Evolutionary conservation across 2,888 invertebrate species (phyloP).

Genomic region (Cheilosia vernalis): DNA sequence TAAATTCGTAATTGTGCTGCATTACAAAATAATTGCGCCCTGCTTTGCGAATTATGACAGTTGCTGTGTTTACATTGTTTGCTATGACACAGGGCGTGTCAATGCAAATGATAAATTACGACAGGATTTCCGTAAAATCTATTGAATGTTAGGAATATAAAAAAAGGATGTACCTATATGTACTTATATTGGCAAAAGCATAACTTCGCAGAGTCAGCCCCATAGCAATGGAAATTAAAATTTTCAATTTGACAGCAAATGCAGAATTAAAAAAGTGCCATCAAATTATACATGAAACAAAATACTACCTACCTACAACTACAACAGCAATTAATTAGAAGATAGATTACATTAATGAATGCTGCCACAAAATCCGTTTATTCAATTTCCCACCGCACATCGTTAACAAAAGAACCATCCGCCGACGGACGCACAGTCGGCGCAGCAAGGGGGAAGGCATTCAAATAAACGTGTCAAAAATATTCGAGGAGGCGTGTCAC

Average conservation of each 20-base stretch:
- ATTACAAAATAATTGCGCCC: slow-evolving; percentile 56
- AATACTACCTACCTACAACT: neutral
- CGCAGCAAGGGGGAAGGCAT: slow-evolving; percentile 54
- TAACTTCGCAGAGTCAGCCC: neutral
- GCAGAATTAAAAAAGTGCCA: slow-evolving; percentile 9
- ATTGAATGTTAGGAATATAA: neutral
- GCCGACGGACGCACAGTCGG: slow-evolving; percentile 35
- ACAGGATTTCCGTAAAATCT: slow-evolving; percentile 62
- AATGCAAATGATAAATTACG: slow-evolving; percentile 66
- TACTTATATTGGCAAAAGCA: neutral
- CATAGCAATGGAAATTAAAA: slow-evolving; percentile 13
- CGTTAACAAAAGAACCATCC: slow-evolving; percentile 69
- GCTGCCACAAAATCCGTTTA: slow-evolving; percentile 63
- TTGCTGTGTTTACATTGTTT: slow-evolving; percentile 73
- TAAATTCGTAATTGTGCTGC: slow-evolving; percentile 42
- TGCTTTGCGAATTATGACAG: slow-evolving; percentile 70
- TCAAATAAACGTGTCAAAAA: slow-evolving; percentile 72
- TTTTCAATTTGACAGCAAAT: slow-evolving; percentile 23
- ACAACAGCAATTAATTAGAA: slow-evolving; percentile 65
- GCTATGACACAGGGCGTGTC: slow-evolving; percentile 69
- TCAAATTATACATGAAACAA: slow-evolving; percentile 19
- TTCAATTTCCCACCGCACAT: slow-evolving; percentile 72
- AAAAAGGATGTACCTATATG: slow-evolving; percentile 4
- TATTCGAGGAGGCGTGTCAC: slow-evolving; percentile 74
- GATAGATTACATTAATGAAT: slow-evolving; percentile 70